Evolutionary conservation across 2,888 invertebrate species (phyloP), one percentile per base, ranked within the genome.

Genomic region (Chirona hameri): DNA sequence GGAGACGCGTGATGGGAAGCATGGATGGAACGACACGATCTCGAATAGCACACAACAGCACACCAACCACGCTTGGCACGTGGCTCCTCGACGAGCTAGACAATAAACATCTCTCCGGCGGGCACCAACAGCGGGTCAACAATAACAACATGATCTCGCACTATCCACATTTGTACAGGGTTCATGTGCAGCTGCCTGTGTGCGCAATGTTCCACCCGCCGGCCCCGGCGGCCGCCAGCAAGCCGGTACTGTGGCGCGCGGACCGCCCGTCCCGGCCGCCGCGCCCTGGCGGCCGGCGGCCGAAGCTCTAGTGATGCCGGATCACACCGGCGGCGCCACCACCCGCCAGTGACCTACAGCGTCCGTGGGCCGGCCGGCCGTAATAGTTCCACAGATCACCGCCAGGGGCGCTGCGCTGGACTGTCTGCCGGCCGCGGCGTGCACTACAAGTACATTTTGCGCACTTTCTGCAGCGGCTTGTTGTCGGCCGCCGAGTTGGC

Each of bases 381-480:
- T 65, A 27, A 9, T 14, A 5, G 0, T 9, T 76, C 76, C 76
- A 9, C n/a, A 9, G 52, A 12, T n/a, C 52, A 52, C 52, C 7
- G 52, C n/a, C 27, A 65, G 65, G 65, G 65, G n/a, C 65, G 65
- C 65, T 5, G 65, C 27, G 24, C 65, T 10, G n/a, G n/a, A n/a
- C 57, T 60, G 21, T 18, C 27, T 57, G 57, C 21, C 57, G 18
- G 57, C 57, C 14, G 18, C 57, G 57, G n/a, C 72, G 31, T n/a
- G 39, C 31, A 76, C 76, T 76, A 76, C 76, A 76, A 39, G 76
- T 76, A 76, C 76, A 76, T 76, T 76, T 76, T 76, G 21, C 76
- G 76, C 39, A 76, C 76, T 39, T 76, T 76, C 21, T 76, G 76
- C 76, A 76, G 18, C 76, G 76, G 76, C 39, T 39, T 76, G 14